Percentiles rank a stretch among this genome's conserved stretches.
Evolutionary conservation across 2,797 vertebrate species (phyloP).

Genomic region (Cyprinella venusta): DNA sequence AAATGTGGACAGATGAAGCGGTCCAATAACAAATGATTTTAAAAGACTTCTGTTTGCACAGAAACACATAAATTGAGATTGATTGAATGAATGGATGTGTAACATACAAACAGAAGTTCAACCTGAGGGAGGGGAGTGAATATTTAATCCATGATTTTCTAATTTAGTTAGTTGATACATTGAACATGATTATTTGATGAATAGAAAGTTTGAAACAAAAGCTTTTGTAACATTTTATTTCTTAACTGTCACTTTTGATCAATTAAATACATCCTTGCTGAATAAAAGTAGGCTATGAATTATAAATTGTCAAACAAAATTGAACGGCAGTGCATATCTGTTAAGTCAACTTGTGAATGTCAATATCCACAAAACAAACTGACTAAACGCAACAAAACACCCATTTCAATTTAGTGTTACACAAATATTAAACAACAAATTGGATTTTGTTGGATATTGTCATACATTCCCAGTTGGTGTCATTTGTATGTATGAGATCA

Average conservation of each 20-base stretch:
- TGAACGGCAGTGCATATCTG: neutral
- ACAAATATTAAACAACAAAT: slow-evolving; percentile 19
- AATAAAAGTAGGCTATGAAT: neutral
- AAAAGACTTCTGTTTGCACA: neutral
- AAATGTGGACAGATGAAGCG: neutral
- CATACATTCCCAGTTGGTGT: slow-evolving; percentile 9
- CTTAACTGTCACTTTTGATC: too few relatives aligned
- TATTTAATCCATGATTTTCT: neutral
- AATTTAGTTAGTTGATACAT: neutral
- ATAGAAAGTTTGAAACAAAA: neutral
- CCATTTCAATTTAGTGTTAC: neutral
- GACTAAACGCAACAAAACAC: neutral
- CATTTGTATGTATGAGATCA: slow-evolving; percentile 36
- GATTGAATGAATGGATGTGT: neutral
- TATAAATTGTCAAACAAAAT: neutral
- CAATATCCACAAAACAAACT: neutral
- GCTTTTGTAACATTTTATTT: too few relatives aligned
- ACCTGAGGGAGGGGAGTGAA: neutral
- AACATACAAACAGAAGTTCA: neutral
- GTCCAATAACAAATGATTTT: neutral
- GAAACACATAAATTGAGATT: neutral
- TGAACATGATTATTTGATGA: neutral
- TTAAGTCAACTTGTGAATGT: neutral
- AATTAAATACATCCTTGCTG: too few relatives aligned
- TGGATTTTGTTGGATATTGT: neutral